These are phyloP conservation scores for Drosophila melanosoma DNA, from an alignment of 2,888 invertebrate genomes.

Conservation along the genomic window DNA sequence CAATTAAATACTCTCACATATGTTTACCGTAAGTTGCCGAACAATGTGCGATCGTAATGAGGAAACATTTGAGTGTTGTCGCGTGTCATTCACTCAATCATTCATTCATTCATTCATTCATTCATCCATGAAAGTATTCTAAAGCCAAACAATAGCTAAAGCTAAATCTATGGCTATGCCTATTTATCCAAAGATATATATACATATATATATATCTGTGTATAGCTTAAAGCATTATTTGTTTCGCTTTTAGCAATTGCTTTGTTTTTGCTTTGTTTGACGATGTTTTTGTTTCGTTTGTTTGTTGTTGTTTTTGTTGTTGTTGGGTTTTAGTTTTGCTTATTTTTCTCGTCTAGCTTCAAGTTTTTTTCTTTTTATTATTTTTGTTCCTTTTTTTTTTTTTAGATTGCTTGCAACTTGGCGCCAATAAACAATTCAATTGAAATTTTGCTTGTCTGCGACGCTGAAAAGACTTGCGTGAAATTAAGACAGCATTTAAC, in stretches of 20 bases:
- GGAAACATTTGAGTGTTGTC: constrained; percentile 16
- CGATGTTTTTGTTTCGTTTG: constrained; percentile 24
- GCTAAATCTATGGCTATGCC: too few relatives aligned
- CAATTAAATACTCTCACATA: not conserved
- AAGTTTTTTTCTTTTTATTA: not conserved
- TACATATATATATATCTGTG: not conserved
- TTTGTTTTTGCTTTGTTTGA: constrained; percentile 23
- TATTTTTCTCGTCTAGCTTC: not conserved
- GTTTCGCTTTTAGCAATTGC: constrained; percentile 27
- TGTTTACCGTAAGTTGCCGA: not conserved
- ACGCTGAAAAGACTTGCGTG: constrained; percentile 53
- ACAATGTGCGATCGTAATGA: not conserved
- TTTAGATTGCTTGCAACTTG: constrained; percentile 27
- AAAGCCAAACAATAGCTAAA: too few relatives aligned
- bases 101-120: too few relatives aligned
- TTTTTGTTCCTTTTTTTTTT: not conserved
- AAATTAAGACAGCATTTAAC: constrained; percentile 69
- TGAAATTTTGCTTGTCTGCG: constrained; percentile 50
- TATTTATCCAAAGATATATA: not conserved
- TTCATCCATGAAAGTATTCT: too few relatives aligned
- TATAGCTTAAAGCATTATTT: constrained; percentile 18
- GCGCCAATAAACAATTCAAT: constrained; percentile 66
- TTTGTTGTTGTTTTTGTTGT: constrained; percentile 17
- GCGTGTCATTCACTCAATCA: not conserved
- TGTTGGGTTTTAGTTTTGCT: constrained; percentile 1